phyloP scores from a whole-genome alignment of 2,113 vertebrate genomes.

The Gavia stellata region DNA sequence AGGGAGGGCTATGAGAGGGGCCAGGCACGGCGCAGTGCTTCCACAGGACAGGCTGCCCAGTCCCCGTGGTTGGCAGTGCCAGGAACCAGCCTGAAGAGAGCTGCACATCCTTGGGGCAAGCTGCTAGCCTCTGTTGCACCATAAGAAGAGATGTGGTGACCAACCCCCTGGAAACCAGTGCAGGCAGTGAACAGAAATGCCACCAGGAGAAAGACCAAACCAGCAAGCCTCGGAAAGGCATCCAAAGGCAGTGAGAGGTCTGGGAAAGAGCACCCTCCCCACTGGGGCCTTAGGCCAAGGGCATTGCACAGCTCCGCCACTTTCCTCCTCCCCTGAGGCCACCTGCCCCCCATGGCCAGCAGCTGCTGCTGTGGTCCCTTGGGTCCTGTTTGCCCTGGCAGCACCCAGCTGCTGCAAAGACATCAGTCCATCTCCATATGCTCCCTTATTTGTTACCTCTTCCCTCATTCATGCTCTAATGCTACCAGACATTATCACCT shows the following conservation, averaged over 20 bases:
- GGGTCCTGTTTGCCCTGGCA: background rate
- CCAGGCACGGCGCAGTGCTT: background rate
- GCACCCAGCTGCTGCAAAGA: background rate
- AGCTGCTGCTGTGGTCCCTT: background rate
- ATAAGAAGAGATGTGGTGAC: background rate
- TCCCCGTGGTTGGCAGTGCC: background rate
- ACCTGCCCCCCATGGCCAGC: background rate
- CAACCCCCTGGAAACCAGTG: background rate
- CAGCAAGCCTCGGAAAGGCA: background rate
- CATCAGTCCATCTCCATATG: background rate
- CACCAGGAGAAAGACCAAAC: background rate
- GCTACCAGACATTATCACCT: background rate
- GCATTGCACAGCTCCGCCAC: background rate
- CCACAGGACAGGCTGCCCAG: fast-evolving
- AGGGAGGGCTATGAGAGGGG: background rate
- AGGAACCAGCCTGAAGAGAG: background rate
- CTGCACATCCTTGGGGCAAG: background rate
- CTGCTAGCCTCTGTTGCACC: background rate
- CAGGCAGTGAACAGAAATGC: background rate
- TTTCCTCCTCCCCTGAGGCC: background rate
- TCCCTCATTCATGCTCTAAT: background rate
- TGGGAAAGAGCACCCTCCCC: background rate
- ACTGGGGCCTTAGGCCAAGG: background rate
- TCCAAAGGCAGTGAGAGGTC: background rate
- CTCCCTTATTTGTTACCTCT: background rate